Base-by-base conservation (phyloP, 1,140 invertebrate genomes). In the Formica selysi region DNA sequence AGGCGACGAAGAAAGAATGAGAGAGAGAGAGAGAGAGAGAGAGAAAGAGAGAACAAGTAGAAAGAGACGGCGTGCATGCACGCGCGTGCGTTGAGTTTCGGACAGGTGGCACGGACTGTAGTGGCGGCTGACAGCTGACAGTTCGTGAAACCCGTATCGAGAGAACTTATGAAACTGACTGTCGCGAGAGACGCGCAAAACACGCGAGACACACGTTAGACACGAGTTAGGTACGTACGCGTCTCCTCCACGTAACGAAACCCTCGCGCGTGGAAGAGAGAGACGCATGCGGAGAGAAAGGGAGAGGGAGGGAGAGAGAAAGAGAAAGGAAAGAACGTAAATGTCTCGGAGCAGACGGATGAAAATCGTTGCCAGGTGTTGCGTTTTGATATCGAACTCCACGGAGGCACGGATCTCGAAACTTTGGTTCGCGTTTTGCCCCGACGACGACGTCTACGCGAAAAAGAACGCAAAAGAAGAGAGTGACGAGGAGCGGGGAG, bases 41-140 rank as follows among this genome's bases (percentile, higher is more conserved):
- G 32, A 13, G 38, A 57, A 57, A 38, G 44, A 51, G 29, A 38
- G 32, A 48, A 57, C 38, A 76, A 64, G 41, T 44, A 44, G 41
- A 76, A 51, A 85, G 41, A 86, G 79, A 85, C 85, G 76, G 85
- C 87, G 68, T 67, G 85, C 76, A 79, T 73, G 57, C 36, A 44
- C 11, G 76, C 76, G 29, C 38, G 29, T 51, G 22, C 79, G 67
- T 65, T 29, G 22, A 57, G 59, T 90, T 86, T 89, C 57, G 68
- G 80, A 87, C 84, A 90, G 91, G 88, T 89, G 81, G 71, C 84
- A 90, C 13, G 22, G 59, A 38, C 44, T 57, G 57, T 22, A 32
- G 76, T 64, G 80, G 80, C 68, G 86, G 62, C 85, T 89, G 87
- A 90, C 87, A 91, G 84, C 80, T 86, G 90, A 90, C 79, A 84